phyloP scores from a whole-genome alignment of 2,113 vertebrate species.

The Litocranius walleri region DNA sequence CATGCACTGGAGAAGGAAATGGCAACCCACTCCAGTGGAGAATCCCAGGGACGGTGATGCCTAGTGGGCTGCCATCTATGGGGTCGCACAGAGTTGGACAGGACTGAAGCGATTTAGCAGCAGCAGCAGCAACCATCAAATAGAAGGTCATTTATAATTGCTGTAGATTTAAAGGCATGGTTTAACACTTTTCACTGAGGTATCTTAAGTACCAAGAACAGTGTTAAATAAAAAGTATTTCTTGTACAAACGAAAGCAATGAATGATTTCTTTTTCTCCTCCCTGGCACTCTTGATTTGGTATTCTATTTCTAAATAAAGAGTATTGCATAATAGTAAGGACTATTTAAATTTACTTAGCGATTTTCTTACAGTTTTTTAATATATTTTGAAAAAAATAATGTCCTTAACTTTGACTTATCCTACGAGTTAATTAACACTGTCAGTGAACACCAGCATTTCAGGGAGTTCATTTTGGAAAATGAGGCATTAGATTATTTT shows the following conservation, averaged over 20 bases:
- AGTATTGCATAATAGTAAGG: not conserved
- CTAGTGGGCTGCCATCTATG: too few relatives aligned
- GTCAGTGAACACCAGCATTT: not conserved
- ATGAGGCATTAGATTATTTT: not conserved
- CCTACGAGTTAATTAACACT: not conserved
- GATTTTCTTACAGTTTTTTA: not conserved
- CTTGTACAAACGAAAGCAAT: not conserved
- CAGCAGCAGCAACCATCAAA: not conserved
- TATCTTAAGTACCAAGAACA: not conserved
- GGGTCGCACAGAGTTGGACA: too few relatives aligned
- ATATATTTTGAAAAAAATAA: constrained; percentile 18
- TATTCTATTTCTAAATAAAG: not conserved
- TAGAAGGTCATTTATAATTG: not conserved
- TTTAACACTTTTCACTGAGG: not conserved
- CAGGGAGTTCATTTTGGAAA: not conserved
- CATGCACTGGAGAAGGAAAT: too few relatives aligned
- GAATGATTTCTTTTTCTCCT: not conserved
- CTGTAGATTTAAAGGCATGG: not conserved
- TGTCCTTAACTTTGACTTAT: not conserved
- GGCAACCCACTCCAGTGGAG: too few relatives aligned
- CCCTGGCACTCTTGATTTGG: not conserved
- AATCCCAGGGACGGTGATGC: too few relatives aligned
- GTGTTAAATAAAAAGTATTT: not conserved
- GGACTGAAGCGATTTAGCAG: too few relatives aligned
- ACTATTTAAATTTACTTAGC: not conserved